Conservation (phyloP, 2,797 vertebrate species). For the Picus viridis region DNA sequence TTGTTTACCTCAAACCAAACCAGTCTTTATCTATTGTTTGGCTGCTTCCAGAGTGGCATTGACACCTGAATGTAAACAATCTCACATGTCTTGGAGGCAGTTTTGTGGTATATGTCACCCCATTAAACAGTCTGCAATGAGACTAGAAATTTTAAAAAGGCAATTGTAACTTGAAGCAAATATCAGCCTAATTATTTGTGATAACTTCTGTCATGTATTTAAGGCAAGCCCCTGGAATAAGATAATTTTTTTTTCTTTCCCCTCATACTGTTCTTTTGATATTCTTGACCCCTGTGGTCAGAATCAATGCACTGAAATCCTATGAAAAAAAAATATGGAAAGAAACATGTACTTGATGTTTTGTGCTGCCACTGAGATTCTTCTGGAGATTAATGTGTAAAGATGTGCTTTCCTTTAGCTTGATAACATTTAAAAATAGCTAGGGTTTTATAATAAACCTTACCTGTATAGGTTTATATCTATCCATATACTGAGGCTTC, state of each 20-base stretch:
- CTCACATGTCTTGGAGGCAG: conserved; percentile 1
- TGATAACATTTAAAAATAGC: background rate
- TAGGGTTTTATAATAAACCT: background rate
- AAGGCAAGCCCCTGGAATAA: conserved; percentile 72
- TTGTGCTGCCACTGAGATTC: background rate
- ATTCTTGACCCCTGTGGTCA: conserved; percentile 16
- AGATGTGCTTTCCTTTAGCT: background rate
- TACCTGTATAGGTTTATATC: background rate
- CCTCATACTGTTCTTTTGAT: conserved; percentile 36
- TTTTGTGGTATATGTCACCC: conserved; percentile 55
- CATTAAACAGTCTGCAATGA: conserved; percentile 59
- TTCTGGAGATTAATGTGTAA: background rate
- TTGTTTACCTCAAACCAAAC: background rate
- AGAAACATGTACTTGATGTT: background rate
- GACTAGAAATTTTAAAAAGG: conserved; percentile 74
- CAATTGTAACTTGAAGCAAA: conserved; percentile 74
- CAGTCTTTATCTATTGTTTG: background rate
- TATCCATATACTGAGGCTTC: background rate
- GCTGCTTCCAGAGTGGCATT: background rate
- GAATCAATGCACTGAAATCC: conserved; percentile 18
- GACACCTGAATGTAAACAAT: conserved; percentile 54
- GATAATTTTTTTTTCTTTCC: background rate
- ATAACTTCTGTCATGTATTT: conserved; percentile 78
- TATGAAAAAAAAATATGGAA: background rate
- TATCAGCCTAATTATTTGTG: conserved; percentile 83